Evolutionary conservation across 2,888 invertebrate species (phyloP).

Genomic region (Chymomyza amoena): DNA sequence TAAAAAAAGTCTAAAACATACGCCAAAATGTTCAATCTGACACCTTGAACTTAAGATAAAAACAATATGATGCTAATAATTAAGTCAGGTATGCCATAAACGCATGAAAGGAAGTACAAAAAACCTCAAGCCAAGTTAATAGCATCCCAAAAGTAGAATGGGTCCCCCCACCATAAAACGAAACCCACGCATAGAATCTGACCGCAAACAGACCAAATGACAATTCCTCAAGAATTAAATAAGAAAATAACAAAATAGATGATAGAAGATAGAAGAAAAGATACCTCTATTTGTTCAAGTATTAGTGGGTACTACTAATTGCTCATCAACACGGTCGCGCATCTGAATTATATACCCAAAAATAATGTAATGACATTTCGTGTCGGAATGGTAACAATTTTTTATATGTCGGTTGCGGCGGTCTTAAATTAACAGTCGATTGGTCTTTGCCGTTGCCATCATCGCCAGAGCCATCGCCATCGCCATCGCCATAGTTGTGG

Average conservation of each 20-base stretch:
- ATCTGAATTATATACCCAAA: conserved; percentile 4
- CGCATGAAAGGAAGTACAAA: background rate
- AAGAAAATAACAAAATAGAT: background rate
- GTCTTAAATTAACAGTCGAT: conserved; percentile 50
- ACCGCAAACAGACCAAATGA: conserved; percentile 17
- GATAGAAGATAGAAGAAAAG: background rate
- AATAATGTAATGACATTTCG: conserved; percentile 49
- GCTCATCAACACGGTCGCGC: conserved; percentile 27
- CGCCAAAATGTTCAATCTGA: background rate
- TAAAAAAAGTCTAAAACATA: too few species aligned
- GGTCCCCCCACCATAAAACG: background rate
- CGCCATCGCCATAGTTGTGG: background rate
- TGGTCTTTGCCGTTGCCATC: conserved; percentile 17
- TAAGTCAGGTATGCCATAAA: background rate
- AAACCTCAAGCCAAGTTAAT: background rate
- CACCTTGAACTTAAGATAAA: background rate
- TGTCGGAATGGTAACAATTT: conserved; percentile 41
- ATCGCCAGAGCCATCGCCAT: conserved; percentile 6
- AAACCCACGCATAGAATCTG: conserved; percentile 1
- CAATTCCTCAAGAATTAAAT: conserved; percentile 15
- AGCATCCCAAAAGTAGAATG: background rate
- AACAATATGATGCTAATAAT: background rate
- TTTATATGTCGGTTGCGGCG: conserved; percentile 37
- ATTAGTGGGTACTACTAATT: conserved; percentile 21
- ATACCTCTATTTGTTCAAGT: background rate